Evolutionary conservation across 2,797 vertebrate species (phyloP).

Genomic region (Phoeniculus purpureus): DNA sequence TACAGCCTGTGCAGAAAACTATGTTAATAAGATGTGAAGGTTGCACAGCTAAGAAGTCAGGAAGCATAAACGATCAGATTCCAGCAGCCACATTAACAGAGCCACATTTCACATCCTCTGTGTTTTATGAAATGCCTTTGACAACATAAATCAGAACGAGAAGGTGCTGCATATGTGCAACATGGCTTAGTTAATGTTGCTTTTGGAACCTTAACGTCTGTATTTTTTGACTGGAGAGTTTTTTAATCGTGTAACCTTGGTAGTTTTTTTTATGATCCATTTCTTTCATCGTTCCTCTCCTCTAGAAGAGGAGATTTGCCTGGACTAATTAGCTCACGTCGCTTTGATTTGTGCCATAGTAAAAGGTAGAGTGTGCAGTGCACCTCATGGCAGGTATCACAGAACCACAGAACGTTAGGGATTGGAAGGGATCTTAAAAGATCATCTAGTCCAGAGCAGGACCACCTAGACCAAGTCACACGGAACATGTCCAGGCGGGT

Average conservation of each 20-base stretch:
- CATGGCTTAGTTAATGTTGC: conserved; percentile 48
- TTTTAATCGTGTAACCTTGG: conserved; percentile 36
- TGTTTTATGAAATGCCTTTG: conserved; percentile 63
- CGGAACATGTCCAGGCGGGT: too few relatives aligned
- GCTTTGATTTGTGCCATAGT: conserved; percentile 31
- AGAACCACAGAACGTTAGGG: too few relatives aligned
- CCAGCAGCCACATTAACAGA: conserved; percentile 54
- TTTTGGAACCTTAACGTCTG: conserved; percentile 39
- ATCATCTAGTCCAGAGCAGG: too few relatives aligned
- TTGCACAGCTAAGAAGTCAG: conserved; percentile 61
- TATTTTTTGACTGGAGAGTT: conserved; percentile 51
- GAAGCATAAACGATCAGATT: conserved; percentile 69
- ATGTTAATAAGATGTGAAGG: conserved; percentile 62
- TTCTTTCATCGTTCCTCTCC: neutral
- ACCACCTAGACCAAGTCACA: too few relatives aligned
- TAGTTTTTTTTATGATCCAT: neutral
- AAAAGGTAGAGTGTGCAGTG: neutral
- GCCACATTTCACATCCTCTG: conserved; percentile 58
- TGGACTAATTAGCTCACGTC: conserved; percentile 22
- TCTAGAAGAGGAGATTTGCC: neutral
- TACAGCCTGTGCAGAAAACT: conserved; percentile 59
- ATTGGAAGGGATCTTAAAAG: too few relatives aligned
- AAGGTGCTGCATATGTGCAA: conserved; percentile 49
- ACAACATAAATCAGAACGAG: conserved; percentile 65
- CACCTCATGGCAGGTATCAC: neutral